Evolutionary conservation across 2,797 vertebrate species (phyloP), one percentile per base, ranked within the genome.

Genomic region (Serranus cabrilla): DNA sequence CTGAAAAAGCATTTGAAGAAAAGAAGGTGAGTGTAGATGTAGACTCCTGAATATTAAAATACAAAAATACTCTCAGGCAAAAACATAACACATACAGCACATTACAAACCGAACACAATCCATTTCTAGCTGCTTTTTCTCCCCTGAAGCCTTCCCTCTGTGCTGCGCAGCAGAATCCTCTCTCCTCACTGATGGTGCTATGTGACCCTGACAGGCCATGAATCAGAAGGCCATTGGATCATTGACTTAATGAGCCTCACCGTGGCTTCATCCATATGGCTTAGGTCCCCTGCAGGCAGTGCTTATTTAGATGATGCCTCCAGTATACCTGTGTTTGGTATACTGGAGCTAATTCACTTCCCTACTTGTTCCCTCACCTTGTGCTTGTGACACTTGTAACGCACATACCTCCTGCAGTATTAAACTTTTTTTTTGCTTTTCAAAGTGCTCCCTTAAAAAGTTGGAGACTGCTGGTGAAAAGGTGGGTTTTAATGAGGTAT

Each of bases 11-110:
- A 68, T 51, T 80, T 39, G 70, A 56, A 72, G 84, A 86, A 31
- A 79, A 82, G 68, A 82, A 76, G 92, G 87, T 91, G 86, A 92
- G 89, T 87, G 59, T 60, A 68, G 71, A 25, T 49, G 60, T 50
- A 14, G 27, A 78, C 7, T 25, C 80, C 62, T 71, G 18, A 52
- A 61, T 70, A 74, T 70, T 42, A 58, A 74, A 34, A 47, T 34
- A 49, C 40, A 55, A 34, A 37, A 46, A 58, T 37, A 56, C 11
- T 55, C 54, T 7, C 21, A 14, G 55, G 49, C 46, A 51, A 82
- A n/a, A 58, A 56, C 2, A 51, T 59, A 60, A 46, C 20, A 13
- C 42, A 42, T 14, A 18, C n/a, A 52, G 65, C 68, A 45, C 49
- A 79, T 73, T 40, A 23, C 43, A 60, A 70, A 60, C 20, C 16